Conservation (phyloP, 2,888 invertebrate genomes). For the Zhengitettix transpicula region DNA sequence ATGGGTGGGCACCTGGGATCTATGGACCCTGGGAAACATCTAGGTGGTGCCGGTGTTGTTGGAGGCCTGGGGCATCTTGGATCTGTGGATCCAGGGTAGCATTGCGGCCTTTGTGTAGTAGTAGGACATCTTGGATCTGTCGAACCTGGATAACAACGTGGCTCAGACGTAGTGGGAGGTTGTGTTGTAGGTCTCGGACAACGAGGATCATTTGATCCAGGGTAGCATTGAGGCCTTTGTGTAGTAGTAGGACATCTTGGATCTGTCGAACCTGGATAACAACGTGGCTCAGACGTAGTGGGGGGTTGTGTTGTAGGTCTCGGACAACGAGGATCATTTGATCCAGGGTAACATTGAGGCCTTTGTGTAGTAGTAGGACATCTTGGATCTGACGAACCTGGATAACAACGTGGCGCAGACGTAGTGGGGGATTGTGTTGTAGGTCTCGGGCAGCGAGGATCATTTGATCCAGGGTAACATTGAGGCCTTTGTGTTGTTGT, state of each 20-base stretch:
- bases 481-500: neutral
- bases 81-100: conserved; percentile 20
- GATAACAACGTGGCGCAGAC: conserved; percentile 14
- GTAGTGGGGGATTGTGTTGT: conserved; percentile 20
- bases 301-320: conserved; percentile 15
- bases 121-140: conserved; percentile 12
- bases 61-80: conserved; percentile 18
- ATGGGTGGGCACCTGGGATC: conserved; percentile 16
- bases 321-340: conserved; percentile 14
- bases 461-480: neutral
- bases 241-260: conserved; percentile 8
- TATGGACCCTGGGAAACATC: conserved; percentile 19
- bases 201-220: conserved; percentile 20
- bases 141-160: conserved; percentile 15
- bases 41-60: conserved; percentile 17
- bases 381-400: conserved; percentile 12
- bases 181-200: conserved; percentile 14
- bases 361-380: conserved; percentile 6
- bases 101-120: conserved; percentile 18
- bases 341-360: conserved; percentile 8
- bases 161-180: conserved; percentile 7
- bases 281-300: conserved; percentile 14
- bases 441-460: conserved; percentile 12
- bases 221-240: conserved; percentile 17
- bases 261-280: conserved; percentile 18